Conservation (phyloP, 1,140 invertebrate species). For the Megathymus violae region DNA sequence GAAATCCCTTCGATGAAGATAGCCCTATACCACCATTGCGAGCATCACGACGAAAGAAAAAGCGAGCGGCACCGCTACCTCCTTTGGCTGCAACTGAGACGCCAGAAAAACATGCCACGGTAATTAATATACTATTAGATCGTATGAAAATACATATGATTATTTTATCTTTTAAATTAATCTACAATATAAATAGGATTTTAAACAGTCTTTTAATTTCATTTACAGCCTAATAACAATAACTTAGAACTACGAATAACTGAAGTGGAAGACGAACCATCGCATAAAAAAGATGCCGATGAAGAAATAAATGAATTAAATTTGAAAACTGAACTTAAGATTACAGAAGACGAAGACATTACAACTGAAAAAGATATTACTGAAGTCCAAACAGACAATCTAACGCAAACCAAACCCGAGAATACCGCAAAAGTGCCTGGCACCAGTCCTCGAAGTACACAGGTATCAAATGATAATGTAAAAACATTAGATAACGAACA, state of each 20-base stretch:
- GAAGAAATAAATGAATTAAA: slow-evolving; percentile 72
- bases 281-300: slow-evolving; percentile 44
- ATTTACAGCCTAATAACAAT: slow-evolving; percentile 52
- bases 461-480: not conserved
- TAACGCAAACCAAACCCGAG: slow-evolving; percentile 3
- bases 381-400: not conserved
- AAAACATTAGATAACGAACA: not conserved
- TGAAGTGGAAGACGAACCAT: slow-evolving; percentile 46
- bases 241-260: slow-evolving; percentile 57
- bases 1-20: slow-evolving; percentile 84
- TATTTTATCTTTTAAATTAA: too few species aligned
- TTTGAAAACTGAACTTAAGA: slow-evolving; percentile 78
- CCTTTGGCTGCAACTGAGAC: slow-evolving; percentile 46
- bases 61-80: slow-evolving; percentile 79
- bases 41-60: slow-evolving; percentile 81
- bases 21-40: slow-evolving; percentile 69
- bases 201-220: slow-evolving; percentile 1
- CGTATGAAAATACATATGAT: too few species aligned
- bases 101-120: slow-evolving; percentile 54
- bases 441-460: not conserved
- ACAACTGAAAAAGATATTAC: slow-evolving; percentile 27
- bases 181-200: too few species aligned
- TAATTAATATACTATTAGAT: not conserved
- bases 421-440: not conserved
- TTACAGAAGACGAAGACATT: slow-evolving; percentile 73